These are phyloP conservation scores for Buphagus erythrorhynchus DNA, from an alignment of 2,797 vertebrate species.

Conservation along the genomic window DNA sequence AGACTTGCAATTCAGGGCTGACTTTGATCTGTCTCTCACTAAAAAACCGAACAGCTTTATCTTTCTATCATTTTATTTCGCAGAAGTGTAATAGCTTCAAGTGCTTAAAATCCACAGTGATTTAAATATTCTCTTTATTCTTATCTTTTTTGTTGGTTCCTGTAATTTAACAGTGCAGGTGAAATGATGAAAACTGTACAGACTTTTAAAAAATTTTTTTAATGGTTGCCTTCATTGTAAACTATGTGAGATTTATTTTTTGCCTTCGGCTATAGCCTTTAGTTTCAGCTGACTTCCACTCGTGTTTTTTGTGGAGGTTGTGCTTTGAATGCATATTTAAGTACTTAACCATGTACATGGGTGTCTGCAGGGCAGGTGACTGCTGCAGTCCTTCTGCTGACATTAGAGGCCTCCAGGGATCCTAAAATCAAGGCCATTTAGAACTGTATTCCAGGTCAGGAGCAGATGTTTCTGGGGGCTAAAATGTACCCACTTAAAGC, in stretches of 20 bases:
- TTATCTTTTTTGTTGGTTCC: neutral
- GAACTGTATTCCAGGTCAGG: neutral
- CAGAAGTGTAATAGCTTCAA: neutral
- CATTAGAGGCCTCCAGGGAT: neutral
- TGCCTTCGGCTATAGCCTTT: neutral
- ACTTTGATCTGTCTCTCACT: conserved; percentile 6
- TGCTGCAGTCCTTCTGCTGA: neutral
- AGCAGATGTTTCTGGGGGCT: neutral
- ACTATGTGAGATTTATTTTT: neutral
- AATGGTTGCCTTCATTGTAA: neutral
- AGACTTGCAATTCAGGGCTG: neutral
- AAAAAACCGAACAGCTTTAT: conserved; percentile 8
- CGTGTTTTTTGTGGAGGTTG: neutral
- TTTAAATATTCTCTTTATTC: neutral
- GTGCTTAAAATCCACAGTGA: neutral
- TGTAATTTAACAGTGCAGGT: neutral
- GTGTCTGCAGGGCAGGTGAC: neutral
- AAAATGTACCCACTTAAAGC: neutral
- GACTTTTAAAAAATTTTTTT: neutral
- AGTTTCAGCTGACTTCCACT: neutral
- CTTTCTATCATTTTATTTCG: neutral
- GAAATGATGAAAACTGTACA: neutral
- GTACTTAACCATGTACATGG: neutral
- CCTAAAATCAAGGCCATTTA: neutral
- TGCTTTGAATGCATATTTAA: neutral